Evolutionary conservation across 2,113 vertebrate genomes (phyloP).

Genomic region (Mus spicilegus): DNA sequence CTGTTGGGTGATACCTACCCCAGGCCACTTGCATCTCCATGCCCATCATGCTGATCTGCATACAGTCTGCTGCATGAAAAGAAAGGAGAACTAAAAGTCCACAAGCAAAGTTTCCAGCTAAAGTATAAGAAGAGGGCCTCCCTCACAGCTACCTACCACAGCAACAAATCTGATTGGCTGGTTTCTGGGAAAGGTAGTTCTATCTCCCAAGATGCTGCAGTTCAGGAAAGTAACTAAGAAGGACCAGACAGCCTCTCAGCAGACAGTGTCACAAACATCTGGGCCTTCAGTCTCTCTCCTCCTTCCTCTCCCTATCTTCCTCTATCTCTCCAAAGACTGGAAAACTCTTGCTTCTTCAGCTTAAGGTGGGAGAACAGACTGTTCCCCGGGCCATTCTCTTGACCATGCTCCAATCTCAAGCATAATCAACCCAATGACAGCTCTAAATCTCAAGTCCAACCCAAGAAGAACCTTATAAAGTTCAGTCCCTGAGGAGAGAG

Average conservation of each 20-base stretch:
- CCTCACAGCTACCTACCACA: not conserved
- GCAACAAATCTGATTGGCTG: not conserved
- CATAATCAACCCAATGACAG: not conserved
- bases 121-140: not conserved
- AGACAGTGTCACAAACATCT: not conserved
- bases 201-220: not conserved
- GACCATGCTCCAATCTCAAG: not conserved
- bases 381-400: not conserved
- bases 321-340: not conserved
- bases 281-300: not conserved
- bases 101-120: not conserved
- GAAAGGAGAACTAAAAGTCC: not conserved
- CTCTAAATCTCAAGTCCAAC: not conserved
- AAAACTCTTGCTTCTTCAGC: not conserved
- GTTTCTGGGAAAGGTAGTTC: not conserved
- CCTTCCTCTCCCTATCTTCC: not conserved
- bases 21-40: too few species aligned
- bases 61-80: not conserved
- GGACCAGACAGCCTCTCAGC: not conserved
- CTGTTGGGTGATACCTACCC: rapidly evolving
- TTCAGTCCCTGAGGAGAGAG: not conserved
- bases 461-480: not conserved
- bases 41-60: rapidly evolving
- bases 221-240: not conserved
- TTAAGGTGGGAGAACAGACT: not conserved